Evolutionary conservation across 2,797 vertebrate species (phyloP), one percentile per base, ranked within the genome.

Genomic region (Jordanella pulchra): DNA sequence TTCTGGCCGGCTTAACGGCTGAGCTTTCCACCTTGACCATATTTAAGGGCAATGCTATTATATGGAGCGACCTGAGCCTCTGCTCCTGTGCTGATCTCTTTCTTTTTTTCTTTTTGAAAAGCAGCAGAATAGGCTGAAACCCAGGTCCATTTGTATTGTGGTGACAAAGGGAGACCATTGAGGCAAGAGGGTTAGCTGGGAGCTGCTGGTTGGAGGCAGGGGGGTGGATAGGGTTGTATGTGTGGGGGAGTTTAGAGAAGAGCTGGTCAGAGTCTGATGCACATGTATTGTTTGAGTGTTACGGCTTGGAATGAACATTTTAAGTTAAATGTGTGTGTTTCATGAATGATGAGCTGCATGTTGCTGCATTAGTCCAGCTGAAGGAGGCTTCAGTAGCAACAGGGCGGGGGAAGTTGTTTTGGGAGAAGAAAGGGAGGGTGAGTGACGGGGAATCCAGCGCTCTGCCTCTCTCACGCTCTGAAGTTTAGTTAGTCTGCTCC

Each of bases 41-140:
- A 84, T 91, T 90, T 82, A 87, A 89, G 71, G 75, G 84, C 79
- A 61, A 79, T 66, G 30, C 67, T 79, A 87, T 92, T 90, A 85
- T 91, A 70, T 64, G 58, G 83, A 73, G 67, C 80, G 90, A 91
- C 89, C 89, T 86, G 83, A 91, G 84, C 86, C 86, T 73, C 91
- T 88, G 82, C 81, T 87, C 90, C 90, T 80, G 70, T 92, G 93
- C 93, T 91, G 93, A 94, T 92, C 91, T 94, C 93, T 95, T 93
- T 92, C 89, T 92, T 86, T 90, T 84, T 86, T 79, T 79, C 84
- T 90, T 88, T 93, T 90, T 93, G 90, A 94, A 95, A 94, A 92
- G 91, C 91, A 91, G 87, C 92, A 95, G 93, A 94, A 94, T 94
- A 92, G 92, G 92, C 94, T 93, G 92, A 94, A 95, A 93, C 92